Evolutionary conservation across 2,888 invertebrate species (phyloP), one percentile per base, ranked within the genome.

Genomic region (Sarcophaga subvicina): DNA sequence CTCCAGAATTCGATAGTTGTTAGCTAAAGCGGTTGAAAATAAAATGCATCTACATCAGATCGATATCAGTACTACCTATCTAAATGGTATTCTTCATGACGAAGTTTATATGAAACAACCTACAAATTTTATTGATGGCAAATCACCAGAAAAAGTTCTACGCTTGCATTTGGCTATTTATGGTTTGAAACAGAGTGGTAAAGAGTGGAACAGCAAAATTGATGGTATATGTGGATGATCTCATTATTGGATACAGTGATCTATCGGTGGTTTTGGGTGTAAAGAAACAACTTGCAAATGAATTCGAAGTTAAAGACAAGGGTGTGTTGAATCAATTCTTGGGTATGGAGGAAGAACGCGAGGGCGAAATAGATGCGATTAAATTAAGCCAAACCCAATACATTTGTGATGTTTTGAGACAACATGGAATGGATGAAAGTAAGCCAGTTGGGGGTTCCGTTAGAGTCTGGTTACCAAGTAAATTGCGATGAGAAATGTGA

Each of bases 171-270:
- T 22, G 22, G 22, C 22, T 22, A 85, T 89, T 47, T 89, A 88
- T 79, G 89, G 89, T 8, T 62, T 89, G 6, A 89, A 89, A 67
- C 89, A 22, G 22, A 22, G 22, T 22, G 22, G 22, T 22, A 25
- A 25, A 84, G n/a, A 84, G 17, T 89, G 88, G 88, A 89, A 89
- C 67, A 17, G 20, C 6, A 83, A 59, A 47, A 5, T 83, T 0
- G 73, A 83, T 54, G 17, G 62, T 14, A 71, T 80, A 79, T 12
- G 69, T 83, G 0, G 84, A 80, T 37, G 80, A 76, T 20, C 59
- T 84, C 20, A 63, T 84, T 8, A 79, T 75, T 20, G 79, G 64
- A 8, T 49, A 59, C 10, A 12, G 49, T 49, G 49, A 49, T 14
- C 14, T 49, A 14, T 14, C 11, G 14, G 49, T 49, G 3, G 49